Percentiles rank a stretch among this genome's conserved stretches.
phyloP scores from a whole-genome alignment of 2,888 invertebrate species.

The Clistopyga incitator region DNA sequence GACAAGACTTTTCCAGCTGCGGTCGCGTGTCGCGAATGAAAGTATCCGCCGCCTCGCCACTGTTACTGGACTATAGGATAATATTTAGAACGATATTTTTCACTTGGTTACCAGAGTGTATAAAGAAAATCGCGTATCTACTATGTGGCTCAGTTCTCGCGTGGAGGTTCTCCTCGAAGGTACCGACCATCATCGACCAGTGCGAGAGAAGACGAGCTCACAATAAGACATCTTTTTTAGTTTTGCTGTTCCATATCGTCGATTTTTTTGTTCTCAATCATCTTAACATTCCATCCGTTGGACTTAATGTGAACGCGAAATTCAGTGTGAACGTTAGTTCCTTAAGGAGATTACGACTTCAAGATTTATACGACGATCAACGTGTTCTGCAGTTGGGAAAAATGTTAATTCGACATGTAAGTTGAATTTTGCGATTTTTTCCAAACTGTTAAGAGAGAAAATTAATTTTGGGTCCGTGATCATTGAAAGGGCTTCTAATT shows the following conservation, averaged over 20 bases:
- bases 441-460: neutral
- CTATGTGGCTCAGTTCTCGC: conserved; percentile 83
- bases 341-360: conserved; percentile 1
- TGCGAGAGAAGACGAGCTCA: conserved; percentile 39
- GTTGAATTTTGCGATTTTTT: conserved; percentile 65
- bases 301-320: conserved; percentile 69
- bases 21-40: conserved; percentile 84
- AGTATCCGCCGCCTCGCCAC: conserved; percentile 77
- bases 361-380: conserved; percentile 11
- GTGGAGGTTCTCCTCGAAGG: conserved; percentile 79
- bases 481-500: no score
- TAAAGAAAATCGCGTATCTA: conserved; percentile 84
- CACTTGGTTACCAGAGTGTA: conserved; percentile 84
- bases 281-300: conserved; percentile 4
- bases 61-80: conserved; percentile 78
- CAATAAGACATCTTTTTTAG: neutral
- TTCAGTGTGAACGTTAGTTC: conserved; percentile 62
- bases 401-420: conserved; percentile 80
- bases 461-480: neutral
- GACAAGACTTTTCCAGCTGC: conserved; percentile 81
- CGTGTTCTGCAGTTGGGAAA: conserved; percentile 57
- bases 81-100: conserved; percentile 85
- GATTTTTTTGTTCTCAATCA: neutral
- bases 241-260: neutral
- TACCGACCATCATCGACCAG: conserved; percentile 36